These are phyloP conservation scores for Danaus melanippus DNA, from an alignment of 1,140 invertebrate genomes.

Conservation along the genomic window DNA sequence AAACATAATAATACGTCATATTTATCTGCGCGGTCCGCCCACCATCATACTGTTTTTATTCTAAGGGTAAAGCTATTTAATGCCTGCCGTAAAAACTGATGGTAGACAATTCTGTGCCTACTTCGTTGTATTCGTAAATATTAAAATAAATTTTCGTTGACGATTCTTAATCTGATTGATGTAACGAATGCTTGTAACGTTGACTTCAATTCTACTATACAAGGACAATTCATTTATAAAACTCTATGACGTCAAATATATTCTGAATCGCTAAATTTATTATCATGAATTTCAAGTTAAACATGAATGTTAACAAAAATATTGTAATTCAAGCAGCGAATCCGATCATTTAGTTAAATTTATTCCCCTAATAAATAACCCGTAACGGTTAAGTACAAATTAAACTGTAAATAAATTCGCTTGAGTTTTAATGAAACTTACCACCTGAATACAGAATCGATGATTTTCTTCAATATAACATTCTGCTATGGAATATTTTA, in stretches of 20 bases:
- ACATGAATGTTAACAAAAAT: no score
- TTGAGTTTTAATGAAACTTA: conserved; percentile 19
- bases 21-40: conserved; percentile 39
- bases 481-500: neutral
- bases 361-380: conserved; percentile 32
- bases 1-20: conserved; percentile 52
- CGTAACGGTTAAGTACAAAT: conserved; percentile 29
- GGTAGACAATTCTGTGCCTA: no score
- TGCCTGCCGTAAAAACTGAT: no score
- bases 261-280: no score
- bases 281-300: no score
- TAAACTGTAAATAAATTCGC: conserved; percentile 28
- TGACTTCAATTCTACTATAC: no score
- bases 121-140: no score
- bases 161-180: no score
- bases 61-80: neutral
- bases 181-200: no score
- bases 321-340: conserved; percentile 14
- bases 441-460: conserved; percentile 16
- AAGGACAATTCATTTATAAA: no score
- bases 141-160: no score
- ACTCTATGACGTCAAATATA: no score
- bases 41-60: conserved; percentile 8
- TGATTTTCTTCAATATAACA: conserved; percentile 4
- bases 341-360: conserved; percentile 32